phyloP scores from a whole-genome alignment of 2,888 invertebrate genomes.

The Agrotis exclamationis region DNA sequence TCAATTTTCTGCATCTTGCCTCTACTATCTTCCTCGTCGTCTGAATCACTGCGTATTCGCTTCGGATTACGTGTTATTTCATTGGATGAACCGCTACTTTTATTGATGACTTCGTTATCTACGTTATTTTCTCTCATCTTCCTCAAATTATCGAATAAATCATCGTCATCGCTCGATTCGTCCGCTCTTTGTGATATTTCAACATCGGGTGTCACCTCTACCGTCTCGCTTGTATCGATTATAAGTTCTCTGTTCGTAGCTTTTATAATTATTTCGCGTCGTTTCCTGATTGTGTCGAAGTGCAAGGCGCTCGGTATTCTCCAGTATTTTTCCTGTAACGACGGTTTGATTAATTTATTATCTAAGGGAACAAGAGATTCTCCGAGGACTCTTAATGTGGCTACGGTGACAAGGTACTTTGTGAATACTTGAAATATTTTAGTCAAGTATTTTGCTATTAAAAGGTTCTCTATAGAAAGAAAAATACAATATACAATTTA shows the following conservation, averaged over 20 bases:
- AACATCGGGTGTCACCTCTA: constrained; percentile 29
- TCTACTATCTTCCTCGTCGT: constrained; percentile 71
- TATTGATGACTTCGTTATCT: constrained; percentile 54
- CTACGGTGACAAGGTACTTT: constrained; percentile 30
- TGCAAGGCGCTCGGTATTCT: constrained; percentile 94
- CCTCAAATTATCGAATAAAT: constrained; percentile 84
- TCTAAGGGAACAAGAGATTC: constrained; percentile 37
- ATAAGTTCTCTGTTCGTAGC: constrained; percentile 90
- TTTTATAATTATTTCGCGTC: constrained; percentile 90
- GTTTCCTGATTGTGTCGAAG: constrained; percentile 89
- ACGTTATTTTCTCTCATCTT: constrained; percentile 78
- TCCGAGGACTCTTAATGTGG: constrained; percentile 18
- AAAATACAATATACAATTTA: too few species aligned
- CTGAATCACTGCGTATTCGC: constrained; percentile 82
- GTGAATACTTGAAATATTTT: constrained; percentile 18
- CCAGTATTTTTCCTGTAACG: constrained; percentile 95
- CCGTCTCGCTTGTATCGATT: constrained; percentile 67
- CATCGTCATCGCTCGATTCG: constrained; percentile 84
- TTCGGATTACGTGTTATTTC: constrained; percentile 72
- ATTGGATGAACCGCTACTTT: constrained; percentile 52
- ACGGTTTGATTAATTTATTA: constrained; percentile 53
- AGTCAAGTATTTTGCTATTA: constrained; percentile 13
- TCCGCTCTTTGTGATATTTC: constrained; percentile 47
- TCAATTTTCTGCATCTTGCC: constrained; percentile 84
- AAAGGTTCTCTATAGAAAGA: not conserved